Conservation (phyloP, 2,113 vertebrate genomes). For the Eudorcas thomsonii region DNA sequence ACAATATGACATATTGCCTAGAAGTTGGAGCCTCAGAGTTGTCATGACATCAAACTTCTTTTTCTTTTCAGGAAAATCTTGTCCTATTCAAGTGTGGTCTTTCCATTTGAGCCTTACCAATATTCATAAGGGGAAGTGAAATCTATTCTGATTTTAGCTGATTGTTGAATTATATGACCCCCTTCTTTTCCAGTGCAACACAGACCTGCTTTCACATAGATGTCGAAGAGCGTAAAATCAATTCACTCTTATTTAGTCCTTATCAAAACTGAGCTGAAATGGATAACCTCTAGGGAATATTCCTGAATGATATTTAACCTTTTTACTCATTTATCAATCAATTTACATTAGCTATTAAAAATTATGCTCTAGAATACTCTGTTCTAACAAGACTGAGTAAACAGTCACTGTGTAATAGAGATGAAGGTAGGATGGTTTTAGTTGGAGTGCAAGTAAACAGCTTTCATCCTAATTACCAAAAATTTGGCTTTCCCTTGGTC, state of each 20-base stretch:
- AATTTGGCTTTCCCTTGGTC: neutral
- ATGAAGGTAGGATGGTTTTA: neutral
- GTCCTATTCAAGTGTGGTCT: neutral
- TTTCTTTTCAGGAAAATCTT: neutral
- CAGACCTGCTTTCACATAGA: neutral
- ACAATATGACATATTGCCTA: neutral
- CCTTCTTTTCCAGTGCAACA: neutral
- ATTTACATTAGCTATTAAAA: neutral
- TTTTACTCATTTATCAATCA: neutral
- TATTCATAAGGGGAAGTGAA: neutral
- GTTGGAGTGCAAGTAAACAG: neutral
- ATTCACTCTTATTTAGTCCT: neutral
- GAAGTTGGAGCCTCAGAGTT: neutral
- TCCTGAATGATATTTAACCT: neutral
- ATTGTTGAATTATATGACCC: neutral
- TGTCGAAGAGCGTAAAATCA: neutral
- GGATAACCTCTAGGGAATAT: neutral
- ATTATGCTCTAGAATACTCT: neutral
- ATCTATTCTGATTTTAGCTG: neutral
- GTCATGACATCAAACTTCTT: neutral
- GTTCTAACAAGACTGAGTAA: neutral
- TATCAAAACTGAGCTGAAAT: neutral
- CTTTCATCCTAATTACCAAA: neutral
- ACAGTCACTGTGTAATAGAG: neutral
- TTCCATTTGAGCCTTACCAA: neutral